Evolutionary conservation across 2,113 vertebrate species (phyloP).

Genomic region (Leptodactylus fuscus): DNA sequence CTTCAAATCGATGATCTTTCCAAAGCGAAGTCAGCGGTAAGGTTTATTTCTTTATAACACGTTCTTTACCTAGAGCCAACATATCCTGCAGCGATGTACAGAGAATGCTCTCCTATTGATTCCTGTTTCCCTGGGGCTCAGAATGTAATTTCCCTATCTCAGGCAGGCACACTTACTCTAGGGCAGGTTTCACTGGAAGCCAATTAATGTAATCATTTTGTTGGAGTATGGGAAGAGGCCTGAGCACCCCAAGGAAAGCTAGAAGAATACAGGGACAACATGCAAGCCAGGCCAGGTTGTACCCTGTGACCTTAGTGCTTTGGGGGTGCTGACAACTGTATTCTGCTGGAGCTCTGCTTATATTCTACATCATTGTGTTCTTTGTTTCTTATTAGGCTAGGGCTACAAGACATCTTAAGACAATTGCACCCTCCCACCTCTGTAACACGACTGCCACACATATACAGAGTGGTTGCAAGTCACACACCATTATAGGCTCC

Average conservation of each 20-base stretch:
- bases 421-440: too few species aligned
- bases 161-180: not conserved
- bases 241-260: not conserved
- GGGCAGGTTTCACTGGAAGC: not conserved
- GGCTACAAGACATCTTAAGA: too few species aligned
- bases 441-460: too few species aligned
- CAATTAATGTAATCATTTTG: not conserved
- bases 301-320: too few species aligned
- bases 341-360: too few species aligned
- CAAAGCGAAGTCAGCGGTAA: constrained; percentile 89
- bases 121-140: not conserved
- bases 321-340: too few species aligned
- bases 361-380: too few species aligned
- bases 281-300: not conserved
- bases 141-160: constrained; percentile 18
- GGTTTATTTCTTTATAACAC: constrained; percentile 59
- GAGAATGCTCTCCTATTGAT: not conserved
- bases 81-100: not conserved
- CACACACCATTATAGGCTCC: too few species aligned
- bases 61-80: constrained; percentile 25
- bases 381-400: too few species aligned
- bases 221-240: not conserved
- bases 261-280: not conserved
- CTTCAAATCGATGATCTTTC: constrained; percentile 95
- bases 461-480: too few species aligned